Conservation (phyloP, 2,113 vertebrate species). For the Cathartes aura region DNA sequence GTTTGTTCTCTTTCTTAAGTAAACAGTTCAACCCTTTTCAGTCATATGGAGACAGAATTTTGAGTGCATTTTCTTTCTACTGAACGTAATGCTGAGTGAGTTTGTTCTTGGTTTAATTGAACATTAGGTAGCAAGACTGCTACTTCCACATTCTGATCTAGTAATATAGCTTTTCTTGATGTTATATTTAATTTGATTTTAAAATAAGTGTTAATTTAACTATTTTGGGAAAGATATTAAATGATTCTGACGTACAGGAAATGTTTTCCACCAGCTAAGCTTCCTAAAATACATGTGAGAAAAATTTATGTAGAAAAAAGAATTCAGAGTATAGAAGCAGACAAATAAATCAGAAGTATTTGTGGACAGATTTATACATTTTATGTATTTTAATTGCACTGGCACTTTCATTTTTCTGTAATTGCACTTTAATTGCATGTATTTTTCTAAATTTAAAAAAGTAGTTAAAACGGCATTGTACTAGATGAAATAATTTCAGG, state of each 20-base stretch:
- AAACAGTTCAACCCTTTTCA: not conserved
- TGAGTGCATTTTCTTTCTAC: not conserved
- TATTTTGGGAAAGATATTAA: conserved; percentile 24
- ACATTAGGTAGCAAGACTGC: not conserved
- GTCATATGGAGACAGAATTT: not conserved
- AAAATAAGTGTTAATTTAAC: conserved; percentile 35
- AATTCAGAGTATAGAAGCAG: not conserved
- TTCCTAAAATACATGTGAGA: conserved; percentile 21
- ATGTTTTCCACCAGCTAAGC: not conserved
- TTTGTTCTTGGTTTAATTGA: not conserved
- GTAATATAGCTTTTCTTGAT: not conserved
- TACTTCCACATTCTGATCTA: not conserved
- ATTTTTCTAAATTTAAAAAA: conserved; percentile 80
- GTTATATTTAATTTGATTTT: not conserved
- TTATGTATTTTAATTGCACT: conserved; percentile 68
- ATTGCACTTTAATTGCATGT: conserved; percentile 76
- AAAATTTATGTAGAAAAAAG: not conserved
- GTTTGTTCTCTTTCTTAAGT: not conserved
- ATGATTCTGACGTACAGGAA: not conserved
- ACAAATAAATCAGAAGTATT: not conserved
- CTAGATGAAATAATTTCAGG: conserved; percentile 49
- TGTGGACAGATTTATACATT: conserved; percentile 30
- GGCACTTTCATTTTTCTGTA: conserved; percentile 72
- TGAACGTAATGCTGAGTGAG: not conserved
- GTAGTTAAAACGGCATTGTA: conserved; percentile 69